Conservation (phyloP, 2,113 vertebrate species). For the Alexandromys fortis region DNA sequence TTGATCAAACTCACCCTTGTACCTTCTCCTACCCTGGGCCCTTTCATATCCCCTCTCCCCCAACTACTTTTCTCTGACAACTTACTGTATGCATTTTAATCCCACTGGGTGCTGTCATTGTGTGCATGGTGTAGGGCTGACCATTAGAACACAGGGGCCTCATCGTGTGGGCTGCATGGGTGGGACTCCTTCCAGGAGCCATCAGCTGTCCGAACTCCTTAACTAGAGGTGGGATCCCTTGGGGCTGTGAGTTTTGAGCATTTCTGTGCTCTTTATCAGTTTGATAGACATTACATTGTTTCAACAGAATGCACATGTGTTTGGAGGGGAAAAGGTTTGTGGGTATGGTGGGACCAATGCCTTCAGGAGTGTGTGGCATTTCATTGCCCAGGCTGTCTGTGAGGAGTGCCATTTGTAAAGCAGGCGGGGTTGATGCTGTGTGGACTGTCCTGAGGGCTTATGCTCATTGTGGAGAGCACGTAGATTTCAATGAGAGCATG, state of each 20-base stretch:
- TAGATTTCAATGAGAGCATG: neutral
- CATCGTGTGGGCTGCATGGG: too few species aligned
- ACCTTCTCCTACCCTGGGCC: neutral
- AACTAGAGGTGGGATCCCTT: neutral
- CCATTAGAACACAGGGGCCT: neutral
- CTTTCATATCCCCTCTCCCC: neutral
- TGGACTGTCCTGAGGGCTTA: conserved; percentile 16
- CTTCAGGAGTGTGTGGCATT: neutral
- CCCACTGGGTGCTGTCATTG: neutral
- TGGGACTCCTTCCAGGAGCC: neutral
- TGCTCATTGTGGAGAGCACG: conserved; percentile 19
- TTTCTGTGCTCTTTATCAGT: neutral
- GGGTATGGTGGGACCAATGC: neutral
- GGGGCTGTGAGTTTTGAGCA: neutral
- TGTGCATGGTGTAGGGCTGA: neutral
- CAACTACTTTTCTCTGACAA: neutral
- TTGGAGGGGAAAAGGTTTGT: neutral
- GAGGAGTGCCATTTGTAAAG: neutral
- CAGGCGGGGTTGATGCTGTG: neutral
- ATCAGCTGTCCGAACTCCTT: neutral
- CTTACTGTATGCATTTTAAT: neutral
- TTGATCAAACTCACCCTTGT: neutral
- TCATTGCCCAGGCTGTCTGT: neutral
- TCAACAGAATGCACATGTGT: conserved; percentile 1
- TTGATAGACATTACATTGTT: conserved; percentile 2